Evolutionary conservation across 2,888 invertebrate genomes (phyloP).

Genomic region (Balanococcus diminutus): DNA sequence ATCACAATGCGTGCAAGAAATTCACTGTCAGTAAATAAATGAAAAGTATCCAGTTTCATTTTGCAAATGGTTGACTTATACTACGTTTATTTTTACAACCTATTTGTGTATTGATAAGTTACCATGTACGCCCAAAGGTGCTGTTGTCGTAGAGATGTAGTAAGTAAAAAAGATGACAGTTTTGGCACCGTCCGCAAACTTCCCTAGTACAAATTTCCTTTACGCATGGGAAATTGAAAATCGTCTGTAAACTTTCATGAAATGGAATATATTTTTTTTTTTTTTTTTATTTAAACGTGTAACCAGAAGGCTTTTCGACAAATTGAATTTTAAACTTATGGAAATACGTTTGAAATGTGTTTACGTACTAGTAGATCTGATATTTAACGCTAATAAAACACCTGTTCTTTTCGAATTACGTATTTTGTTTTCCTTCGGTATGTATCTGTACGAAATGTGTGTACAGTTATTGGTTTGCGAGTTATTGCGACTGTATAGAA

Average conservation of each 20-base stretch:
- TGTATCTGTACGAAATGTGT: not conserved
- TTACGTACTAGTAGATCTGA: conserved; percentile 14
- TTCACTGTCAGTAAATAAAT: conserved; percentile 5
- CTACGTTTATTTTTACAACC: not conserved
- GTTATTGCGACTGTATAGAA: not conserved
- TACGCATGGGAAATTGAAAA: conserved; percentile 40
- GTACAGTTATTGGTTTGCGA: not conserved
- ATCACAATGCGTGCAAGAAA: not conserved
- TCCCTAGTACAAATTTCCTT: not conserved
- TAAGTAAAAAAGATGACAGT: conserved; percentile 17
- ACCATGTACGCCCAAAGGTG: not conserved
- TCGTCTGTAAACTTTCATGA: conserved; percentile 28
- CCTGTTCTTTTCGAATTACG: conserved; percentile 30
- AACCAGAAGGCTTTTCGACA: conserved; percentile 33
- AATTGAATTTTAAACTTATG: conserved; percentile 38
- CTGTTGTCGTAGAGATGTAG: not conserved
- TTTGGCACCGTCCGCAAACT: conserved; percentile 11
- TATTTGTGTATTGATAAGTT: conserved; percentile 10
- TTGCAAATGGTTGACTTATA: conserved; percentile 5
- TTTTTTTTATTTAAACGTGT: not conserved
- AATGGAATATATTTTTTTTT: not conserved
- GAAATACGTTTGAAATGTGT: conserved; percentile 20
- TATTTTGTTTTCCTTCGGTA: conserved; percentile 25
- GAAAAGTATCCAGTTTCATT: conserved; percentile 11
- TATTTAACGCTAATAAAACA: conserved; percentile 38